Evolutionary conservation across 2,797 vertebrate species (phyloP).

Genomic region (Onychomys arenicola): DNA sequence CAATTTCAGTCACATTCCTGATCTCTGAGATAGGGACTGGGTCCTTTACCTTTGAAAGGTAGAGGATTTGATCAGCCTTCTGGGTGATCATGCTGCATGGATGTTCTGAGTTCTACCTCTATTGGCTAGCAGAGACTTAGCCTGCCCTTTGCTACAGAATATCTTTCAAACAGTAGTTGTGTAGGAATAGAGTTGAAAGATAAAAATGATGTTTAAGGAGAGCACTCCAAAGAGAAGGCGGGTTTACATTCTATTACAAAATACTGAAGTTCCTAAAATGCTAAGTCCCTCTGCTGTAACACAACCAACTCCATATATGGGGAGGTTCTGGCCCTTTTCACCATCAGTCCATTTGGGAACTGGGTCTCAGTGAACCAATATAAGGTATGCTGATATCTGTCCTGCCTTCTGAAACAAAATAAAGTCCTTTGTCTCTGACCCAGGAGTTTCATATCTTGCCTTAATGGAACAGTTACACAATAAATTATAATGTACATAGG

Average conservation of each 20-base stretch:
- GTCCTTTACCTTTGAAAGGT: background rate
- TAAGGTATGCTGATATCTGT: background rate
- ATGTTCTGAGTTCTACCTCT: background rate
- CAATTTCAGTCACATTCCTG: background rate
- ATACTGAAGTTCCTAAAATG: background rate
- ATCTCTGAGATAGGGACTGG: background rate
- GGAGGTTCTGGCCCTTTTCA: background rate
- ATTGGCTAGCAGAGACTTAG: background rate
- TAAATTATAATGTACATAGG: background rate
- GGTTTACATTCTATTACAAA: background rate
- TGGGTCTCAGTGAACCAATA: background rate
- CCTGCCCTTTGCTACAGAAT: background rate
- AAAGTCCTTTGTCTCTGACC: background rate
- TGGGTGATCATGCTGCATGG: background rate
- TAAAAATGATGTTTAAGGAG: background rate
- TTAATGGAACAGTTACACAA: background rate
- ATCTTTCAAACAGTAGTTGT: slow-evolving; percentile 3
- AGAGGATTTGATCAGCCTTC: background rate
- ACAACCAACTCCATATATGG: background rate
- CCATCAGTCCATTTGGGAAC: background rate
- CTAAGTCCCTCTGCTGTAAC: background rate
- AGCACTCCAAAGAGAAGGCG: background rate
- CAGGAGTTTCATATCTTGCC: background rate
- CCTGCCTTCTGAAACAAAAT: background rate
- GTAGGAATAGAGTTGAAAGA: background rate